phyloP scores from a whole-genome alignment of 2,888 invertebrate genomes.

The Venusia cambrica region DNA sequence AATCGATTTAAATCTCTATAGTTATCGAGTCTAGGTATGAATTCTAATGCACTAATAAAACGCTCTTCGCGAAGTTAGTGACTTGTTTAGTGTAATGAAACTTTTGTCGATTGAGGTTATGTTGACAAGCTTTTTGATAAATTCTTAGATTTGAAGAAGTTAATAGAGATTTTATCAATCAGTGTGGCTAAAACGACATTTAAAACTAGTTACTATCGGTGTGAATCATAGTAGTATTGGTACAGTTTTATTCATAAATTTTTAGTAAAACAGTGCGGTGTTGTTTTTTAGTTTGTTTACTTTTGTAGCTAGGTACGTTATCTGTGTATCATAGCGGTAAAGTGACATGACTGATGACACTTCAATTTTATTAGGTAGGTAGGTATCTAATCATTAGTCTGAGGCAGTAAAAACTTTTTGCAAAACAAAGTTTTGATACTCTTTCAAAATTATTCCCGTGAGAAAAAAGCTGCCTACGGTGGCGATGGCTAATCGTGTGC shows the following conservation, averaged over 20 bases:
- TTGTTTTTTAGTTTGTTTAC: constrained; percentile 15
- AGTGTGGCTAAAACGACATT: not conserved
- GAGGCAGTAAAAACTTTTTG: constrained; percentile 2
- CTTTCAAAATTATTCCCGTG: constrained; percentile 44
- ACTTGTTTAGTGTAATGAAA: constrained; percentile 42
- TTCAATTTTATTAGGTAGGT: too few species aligned
- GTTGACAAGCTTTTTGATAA: constrained; percentile 54
- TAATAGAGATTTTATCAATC: constrained; percentile 1
- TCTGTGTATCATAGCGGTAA: constrained; percentile 13
- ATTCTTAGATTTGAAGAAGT: constrained; percentile 33
- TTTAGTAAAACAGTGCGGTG: too few species aligned
- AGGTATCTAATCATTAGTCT: not conserved
- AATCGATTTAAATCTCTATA: too few species aligned
- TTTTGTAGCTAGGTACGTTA: too few species aligned
- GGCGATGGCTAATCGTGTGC: constrained; percentile 73
- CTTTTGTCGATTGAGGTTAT: constrained; percentile 67
- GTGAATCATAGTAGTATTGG: constrained; percentile 17
- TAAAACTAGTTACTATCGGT: constrained; percentile 5
- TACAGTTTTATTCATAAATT: too few species aligned
- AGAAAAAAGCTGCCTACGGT: constrained; percentile 41
- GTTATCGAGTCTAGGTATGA: too few species aligned
- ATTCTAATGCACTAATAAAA: too few species aligned
- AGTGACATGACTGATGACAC: constrained; percentile 15
- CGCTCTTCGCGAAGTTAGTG: constrained; percentile 32
- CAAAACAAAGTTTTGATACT: constrained; percentile 22